phyloP scores from a whole-genome alignment of 1,140 invertebrate genomes.

The Trichogramma pretiosum region DNA sequence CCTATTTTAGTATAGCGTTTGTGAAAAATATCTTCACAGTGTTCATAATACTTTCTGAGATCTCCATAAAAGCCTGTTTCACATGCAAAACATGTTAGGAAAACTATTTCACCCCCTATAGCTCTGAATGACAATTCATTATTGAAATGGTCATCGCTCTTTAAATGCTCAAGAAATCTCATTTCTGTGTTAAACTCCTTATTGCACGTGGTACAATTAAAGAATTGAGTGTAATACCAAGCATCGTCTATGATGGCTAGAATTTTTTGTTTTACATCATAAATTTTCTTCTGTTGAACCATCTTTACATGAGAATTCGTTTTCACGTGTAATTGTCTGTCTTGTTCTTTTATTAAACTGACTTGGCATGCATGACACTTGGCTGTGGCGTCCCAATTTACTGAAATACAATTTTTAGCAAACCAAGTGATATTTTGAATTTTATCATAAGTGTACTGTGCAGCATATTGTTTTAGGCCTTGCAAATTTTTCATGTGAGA shows the following conservation, averaged over 20 bases:
- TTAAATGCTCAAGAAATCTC: constrained; percentile 22
- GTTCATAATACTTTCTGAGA: constrained; percentile 11
- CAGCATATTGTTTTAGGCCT: too few species aligned
- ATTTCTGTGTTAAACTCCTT: constrained; percentile 7
- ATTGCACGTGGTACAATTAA: constrained; percentile 19
- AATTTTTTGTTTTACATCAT: constrained; percentile 1
- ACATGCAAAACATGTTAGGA: constrained; percentile 26
- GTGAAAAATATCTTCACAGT: constrained; percentile 20
- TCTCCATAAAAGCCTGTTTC: constrained; percentile 22
- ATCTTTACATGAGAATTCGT: background rate
- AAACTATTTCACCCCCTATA: constrained; percentile 1
- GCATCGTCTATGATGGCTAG: constrained; percentile 4
- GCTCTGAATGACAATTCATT: background rate
- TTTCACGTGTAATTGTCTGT: background rate
- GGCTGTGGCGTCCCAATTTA: background rate
- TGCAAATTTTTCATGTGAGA: too few species aligned
- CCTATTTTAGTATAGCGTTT: constrained; percentile 15
- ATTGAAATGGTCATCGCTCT: constrained; percentile 8
- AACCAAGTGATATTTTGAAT: too few species aligned
- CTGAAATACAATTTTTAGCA: constrained; percentile 12
- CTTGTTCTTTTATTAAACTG: background rate
- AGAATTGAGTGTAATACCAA: constrained; percentile 23
- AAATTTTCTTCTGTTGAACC: background rate
- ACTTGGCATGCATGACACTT: constrained; percentile 10
- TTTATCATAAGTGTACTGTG: too few species aligned